phyloP scores from a whole-genome alignment of 2,113 vertebrate genomes.

The Pterocles gutturalis region DNA sequence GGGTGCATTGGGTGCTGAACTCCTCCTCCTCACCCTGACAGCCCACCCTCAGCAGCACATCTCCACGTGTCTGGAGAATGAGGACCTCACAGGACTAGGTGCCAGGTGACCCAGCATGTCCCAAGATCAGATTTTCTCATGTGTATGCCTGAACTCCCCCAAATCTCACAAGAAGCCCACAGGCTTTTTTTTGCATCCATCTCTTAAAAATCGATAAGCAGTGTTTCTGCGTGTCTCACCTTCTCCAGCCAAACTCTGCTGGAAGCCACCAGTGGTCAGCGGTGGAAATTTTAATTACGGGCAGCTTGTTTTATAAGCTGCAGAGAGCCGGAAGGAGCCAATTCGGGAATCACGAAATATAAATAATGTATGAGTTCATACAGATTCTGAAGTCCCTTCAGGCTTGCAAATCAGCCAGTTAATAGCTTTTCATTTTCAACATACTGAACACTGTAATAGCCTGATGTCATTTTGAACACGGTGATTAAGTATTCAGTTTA shows the following conservation, averaged over 20 bases:
- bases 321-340: background rate
- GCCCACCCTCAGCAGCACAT: background rate
- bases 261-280: background rate
- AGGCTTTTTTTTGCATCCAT: background rate
- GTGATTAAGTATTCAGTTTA: slow-evolving; percentile 40
- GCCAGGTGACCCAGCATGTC: background rate
- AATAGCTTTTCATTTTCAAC: background rate
- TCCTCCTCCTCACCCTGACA: background rate
- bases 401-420: slow-evolving; percentile 14
- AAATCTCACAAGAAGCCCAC: background rate
- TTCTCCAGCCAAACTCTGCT: background rate
- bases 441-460: slow-evolving; percentile 15
- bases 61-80: background rate
- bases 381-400: background rate
- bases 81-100: background rate
- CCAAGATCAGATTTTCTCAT: background rate
- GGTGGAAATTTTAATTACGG: background rate
- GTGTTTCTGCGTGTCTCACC: rapidly evolving
- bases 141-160: background rate
- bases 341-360: background rate
- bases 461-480: slow-evolving; percentile 6
- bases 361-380: slow-evolving; percentile 20
- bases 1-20: background rate
- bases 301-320: background rate
- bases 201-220: background rate